Conservation (phyloP, 2,113 vertebrate species). For the Taurulus bubalis region DNA sequence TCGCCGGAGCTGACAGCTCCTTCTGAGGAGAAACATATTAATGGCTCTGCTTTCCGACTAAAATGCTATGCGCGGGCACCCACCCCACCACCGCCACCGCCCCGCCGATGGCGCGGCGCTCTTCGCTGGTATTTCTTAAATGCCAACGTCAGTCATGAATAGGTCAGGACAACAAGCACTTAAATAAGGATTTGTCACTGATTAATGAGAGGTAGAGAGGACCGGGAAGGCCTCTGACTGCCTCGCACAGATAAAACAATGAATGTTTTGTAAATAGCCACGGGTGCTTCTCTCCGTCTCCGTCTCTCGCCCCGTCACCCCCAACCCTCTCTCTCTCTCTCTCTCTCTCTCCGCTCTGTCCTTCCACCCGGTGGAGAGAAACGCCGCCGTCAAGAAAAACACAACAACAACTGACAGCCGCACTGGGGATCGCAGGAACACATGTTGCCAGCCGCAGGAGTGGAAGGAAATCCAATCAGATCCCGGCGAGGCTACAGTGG, state of each 20-base stretch:
- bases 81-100: conserved; percentile 28
- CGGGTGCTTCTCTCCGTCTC: conserved; percentile 66
- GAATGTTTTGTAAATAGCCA: conserved; percentile 82
- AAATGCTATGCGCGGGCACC: conserved; percentile 53
- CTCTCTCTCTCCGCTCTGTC: conserved; percentile 39
- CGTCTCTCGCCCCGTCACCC: conserved; percentile 1
- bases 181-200: conserved; percentile 82
- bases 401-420: conserved; percentile 69
- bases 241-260: conserved; percentile 79
- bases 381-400: conserved; percentile 20
- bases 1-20: conserved; percentile 68
- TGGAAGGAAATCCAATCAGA: conserved; percentile 81
- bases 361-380: conserved; percentile 55
- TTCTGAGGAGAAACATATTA: conserved; percentile 74
- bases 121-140: conserved; percentile 83
- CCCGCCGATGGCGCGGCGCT: conserved; percentile 50
- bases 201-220: conserved; percentile 81
- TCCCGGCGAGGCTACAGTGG: conserved; percentile 77
- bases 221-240: conserved; percentile 73
- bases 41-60: conserved; percentile 59
- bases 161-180: conserved; percentile 83
- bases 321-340: too few relatives aligned
- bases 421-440: conserved; percentile 81
- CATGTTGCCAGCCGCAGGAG: conserved; percentile 81
- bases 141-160: conserved; percentile 82